Evolutionary conservation across 2,113 vertebrate species (phyloP), one percentile per base, ranked within the genome.

Genomic region (Pelvicachromis taeniatus): DNA sequence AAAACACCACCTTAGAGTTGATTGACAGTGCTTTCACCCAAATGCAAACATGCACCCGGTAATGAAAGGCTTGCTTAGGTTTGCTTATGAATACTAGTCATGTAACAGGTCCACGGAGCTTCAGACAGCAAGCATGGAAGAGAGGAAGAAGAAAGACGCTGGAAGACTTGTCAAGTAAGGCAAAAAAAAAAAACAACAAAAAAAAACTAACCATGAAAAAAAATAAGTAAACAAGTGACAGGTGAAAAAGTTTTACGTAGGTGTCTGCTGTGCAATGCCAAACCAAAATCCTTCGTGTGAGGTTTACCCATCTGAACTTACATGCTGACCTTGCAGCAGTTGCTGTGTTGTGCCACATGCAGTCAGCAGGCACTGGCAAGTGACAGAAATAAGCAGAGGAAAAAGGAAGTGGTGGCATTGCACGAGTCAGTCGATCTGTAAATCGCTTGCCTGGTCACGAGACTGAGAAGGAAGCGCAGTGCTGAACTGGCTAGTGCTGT

Each of bases 361-460:
- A 86, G 77, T 87, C 89, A 86, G 91, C 88, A 84, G 80, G 65
- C 78, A 26, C 75, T 9, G 19, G 85, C 73, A 85, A 58, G 58
- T 13, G 87, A 80, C 88, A 82, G 70, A 94, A 92, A 94, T 92
- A 93, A 88, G 56, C 77, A 42, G 23, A 80, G 68, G 55, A 93
- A 91, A 90, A 21, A 55, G 92, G 94, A 95, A 95, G 91, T 81
- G 56, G 87, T 59, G 79, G 45, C 40, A 73, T 84, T 88, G 80
- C 87, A 65, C 83, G 52, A 38, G 86, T 21, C 59, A 53, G 73
- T 83, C 13, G 31, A 82, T 85, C 77, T 88, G 85, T 59, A 35
- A 53, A 38, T 70, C 6, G n/a, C 59, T 48, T 55, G 56, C 40
- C 84, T 70, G 75, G 87, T 94, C 91, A 94, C 77, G 54, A 83